Conservation (phyloP, 30 jellyfish, hydroid and myxozoan genomes). For the Hydractinia echinata region DNA sequence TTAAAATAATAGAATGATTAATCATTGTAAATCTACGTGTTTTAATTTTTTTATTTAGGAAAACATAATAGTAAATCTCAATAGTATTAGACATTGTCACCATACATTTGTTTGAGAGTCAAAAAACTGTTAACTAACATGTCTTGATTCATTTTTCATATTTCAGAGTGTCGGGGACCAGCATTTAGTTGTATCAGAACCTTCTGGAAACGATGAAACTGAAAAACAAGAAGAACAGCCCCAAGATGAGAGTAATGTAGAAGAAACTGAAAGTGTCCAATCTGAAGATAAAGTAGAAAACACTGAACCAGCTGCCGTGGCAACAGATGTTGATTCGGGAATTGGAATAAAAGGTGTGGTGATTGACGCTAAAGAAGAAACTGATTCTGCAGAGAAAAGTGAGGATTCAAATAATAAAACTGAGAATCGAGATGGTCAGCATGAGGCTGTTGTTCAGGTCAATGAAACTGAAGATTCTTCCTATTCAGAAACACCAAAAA, state of each 20-base stretch:
- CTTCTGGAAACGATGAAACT: slow-evolving; percentile 27
- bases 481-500: not conserved
- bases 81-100: no score
- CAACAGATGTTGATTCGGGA: no score
- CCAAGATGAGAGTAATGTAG: not conserved
- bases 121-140: not conserved
- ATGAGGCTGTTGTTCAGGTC: not conserved
- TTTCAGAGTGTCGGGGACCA: slow-evolving; percentile 30
- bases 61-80: no score
- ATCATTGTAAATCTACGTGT: no score
- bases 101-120: not conserved
- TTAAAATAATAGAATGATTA: no score
- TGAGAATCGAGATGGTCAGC: not conserved
- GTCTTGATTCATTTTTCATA: not conserved
- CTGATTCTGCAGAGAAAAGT: no score
- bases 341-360: no score
- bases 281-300: no score
- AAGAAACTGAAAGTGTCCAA: not conserved
- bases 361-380: no score
- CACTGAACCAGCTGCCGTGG: no score
- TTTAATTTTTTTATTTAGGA: no score
- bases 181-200: slow-evolving; percentile 40
- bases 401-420: no score
- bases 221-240: slow-evolving; percentile 11
- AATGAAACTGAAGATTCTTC: not conserved